phyloP scores from a whole-genome alignment of 2,113 vertebrate genomes.

The Oxyura jamaicensis region DNA sequence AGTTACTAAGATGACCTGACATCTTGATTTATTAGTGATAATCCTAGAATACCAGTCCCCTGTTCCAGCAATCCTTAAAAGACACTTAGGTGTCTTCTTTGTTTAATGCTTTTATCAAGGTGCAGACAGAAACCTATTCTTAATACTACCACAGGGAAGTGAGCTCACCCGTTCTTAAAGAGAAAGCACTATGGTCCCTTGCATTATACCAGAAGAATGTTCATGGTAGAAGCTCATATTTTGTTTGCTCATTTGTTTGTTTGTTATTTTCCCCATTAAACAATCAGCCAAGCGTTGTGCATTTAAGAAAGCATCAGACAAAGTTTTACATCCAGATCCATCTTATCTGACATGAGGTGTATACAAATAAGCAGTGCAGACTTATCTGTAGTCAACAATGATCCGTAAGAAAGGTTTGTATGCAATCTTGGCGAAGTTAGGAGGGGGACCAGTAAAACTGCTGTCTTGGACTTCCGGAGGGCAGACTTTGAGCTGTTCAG shows the following conservation, averaged over 20 bases:
- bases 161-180: background rate
- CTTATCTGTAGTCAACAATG: background rate
- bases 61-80: background rate
- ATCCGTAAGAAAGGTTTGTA: background rate
- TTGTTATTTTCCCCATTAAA: background rate
- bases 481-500: too few species aligned
- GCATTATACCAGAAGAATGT: accelerated
- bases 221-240: background rate
- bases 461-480: too few species aligned
- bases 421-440: background rate
- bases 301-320: background rate
- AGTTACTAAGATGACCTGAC: background rate
- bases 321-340: background rate
- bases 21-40: background rate
- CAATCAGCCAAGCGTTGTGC: background rate
- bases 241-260: background rate
- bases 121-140: background rate
- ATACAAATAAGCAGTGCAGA: background rate
- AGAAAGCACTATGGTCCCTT: background rate
- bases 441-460: too few species aligned
- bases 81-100: background rate
- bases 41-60: background rate
- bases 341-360: background rate
- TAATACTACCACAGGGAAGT: background rate
- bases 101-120: background rate